Evolutionary conservation across 2,113 vertebrate genomes (phyloP), one percentile per base, ranked within the genome.

Genomic region (Synodontis membranacea): DNA sequence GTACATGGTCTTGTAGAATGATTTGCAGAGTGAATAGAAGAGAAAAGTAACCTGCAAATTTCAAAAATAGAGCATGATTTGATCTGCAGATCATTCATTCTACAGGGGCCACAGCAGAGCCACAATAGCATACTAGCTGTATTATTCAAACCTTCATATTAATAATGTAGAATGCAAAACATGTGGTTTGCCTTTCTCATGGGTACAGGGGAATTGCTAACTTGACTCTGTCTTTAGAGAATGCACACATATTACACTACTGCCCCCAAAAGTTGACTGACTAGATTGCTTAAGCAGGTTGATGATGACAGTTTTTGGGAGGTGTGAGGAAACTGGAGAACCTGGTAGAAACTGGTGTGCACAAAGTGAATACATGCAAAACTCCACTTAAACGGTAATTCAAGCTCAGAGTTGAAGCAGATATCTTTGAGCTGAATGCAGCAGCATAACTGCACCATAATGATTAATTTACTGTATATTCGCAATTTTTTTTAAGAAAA

Each of bases 71-170:
- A 90, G 48, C 34, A 83, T 92, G 89, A 93, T 87, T 86, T 92
- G 91, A 92, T 46, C 48, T 84, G 75, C 68, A 89, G 90, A 92
- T 91, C 56, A 88, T 80, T 80, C 31, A 80, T 1, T 25, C 31
- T 56, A 7, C 10, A 54, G 23, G 52, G 90, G 86, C 90, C 89
- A 88, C 86, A 86, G 83, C 76, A 89, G 44, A 75, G 88, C 88
- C 50, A 80, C 85, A 46, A 76, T 31, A 85, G 91, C 92, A 94
- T 68, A 88, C 84, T 89, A 88, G 78, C 88, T 91, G 91, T 89
- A 93, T 95, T 92, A 94, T 85, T 83, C 23, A 82, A 72, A 68
- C 80, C 84, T 88, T 87, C n/a, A 62, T 89, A 93, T 92, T 92
- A 91, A 70, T 92, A 91, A 70, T 86, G 52, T 54, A 42, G 80